Conservation (phyloP, 2,888 invertebrate genomes). For the Rhogogaster chlorosoma region DNA sequence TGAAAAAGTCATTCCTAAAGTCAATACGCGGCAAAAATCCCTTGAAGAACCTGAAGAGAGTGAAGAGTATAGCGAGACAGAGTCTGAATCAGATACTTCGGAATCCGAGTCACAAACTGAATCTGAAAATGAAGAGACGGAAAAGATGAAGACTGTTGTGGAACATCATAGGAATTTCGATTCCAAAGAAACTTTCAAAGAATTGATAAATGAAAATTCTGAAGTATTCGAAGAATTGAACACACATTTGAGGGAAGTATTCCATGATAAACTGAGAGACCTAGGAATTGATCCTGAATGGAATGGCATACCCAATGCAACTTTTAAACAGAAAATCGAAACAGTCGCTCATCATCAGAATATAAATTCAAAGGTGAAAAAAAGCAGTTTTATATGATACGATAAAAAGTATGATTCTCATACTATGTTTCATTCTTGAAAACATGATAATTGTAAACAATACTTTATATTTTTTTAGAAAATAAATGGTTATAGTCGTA, state of each 20-base stretch:
- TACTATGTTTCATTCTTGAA: neutral
- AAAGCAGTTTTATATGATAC: neutral
- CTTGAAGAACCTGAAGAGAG: conserved; percentile 59
- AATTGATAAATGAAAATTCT: conserved; percentile 35
- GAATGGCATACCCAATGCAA: conserved; percentile 80
- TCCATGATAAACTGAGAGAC: conserved; percentile 80
- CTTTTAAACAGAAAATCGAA: conserved; percentile 81
- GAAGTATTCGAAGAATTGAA: conserved; percentile 59
- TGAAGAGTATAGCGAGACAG: conserved; percentile 55
- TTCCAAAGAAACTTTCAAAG: neutral
- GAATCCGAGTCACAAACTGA: conserved; percentile 58
- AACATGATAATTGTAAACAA: conserved; percentile 16
- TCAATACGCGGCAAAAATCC: conserved; percentile 31
- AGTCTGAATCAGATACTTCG: conserved; percentile 57
- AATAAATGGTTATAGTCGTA: conserved; percentile 78
- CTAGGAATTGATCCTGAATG: conserved; percentile 84
- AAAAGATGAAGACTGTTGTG: conserved; percentile 52
- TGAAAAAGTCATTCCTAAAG: neutral
- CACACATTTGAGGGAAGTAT: conserved; percentile 70
- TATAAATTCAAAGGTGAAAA: conserved; percentile 80
- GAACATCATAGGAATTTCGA: conserved; percentile 16
- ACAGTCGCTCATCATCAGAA: conserved; percentile 81
- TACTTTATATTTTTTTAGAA: conserved; percentile 76
- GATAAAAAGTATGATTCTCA: neutral
- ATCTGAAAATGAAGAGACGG: conserved; percentile 53